Conservation (phyloP, 2,888 invertebrate species). For the Steinernema scapterisci region DNA sequence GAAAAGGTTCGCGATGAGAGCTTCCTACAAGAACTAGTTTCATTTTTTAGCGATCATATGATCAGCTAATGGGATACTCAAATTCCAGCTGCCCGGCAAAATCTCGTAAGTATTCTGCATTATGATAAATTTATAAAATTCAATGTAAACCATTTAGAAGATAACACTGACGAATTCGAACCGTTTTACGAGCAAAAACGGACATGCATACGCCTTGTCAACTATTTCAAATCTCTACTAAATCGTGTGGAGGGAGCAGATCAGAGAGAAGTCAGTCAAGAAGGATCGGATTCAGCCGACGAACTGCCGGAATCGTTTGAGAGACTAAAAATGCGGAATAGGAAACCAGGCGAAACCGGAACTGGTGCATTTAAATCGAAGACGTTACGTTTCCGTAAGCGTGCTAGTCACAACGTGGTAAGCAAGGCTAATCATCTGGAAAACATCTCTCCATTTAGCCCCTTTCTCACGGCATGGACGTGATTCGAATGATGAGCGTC, state of each 20-base stretch:
- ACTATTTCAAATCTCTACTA: conserved; percentile 47
- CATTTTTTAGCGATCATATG: not conserved
- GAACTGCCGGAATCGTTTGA: conserved; percentile 43
- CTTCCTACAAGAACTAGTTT: no score
- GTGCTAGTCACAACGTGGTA: not conserved
- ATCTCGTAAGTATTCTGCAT: no score
- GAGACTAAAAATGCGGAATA: not conserved
- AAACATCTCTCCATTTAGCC: conserved; percentile 47
- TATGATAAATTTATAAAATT: no score
- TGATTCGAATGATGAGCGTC: conserved; percentile 50
- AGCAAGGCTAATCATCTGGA: not conserved
- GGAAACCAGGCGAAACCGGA: conserved; percentile 23
- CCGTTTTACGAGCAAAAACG: conserved; percentile 59
- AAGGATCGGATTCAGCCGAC: conserved; percentile 34
- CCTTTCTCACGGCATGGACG: conserved; percentile 54
- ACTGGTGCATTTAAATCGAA: not conserved
- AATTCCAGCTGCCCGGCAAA: not conserved
- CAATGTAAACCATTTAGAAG: not conserved
- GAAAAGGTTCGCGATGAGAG: no score
- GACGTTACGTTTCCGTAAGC: conserved; percentile 11
- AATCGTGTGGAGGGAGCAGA: conserved; percentile 6
- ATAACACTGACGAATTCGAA: conserved; percentile 51
- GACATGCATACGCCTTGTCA: conserved; percentile 51
- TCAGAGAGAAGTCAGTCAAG: conserved; percentile 38
- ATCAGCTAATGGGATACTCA: no score